Evolutionary conservation across 2,113 vertebrate genomes (phyloP).

Genomic region (Gambusia affinis): DNA sequence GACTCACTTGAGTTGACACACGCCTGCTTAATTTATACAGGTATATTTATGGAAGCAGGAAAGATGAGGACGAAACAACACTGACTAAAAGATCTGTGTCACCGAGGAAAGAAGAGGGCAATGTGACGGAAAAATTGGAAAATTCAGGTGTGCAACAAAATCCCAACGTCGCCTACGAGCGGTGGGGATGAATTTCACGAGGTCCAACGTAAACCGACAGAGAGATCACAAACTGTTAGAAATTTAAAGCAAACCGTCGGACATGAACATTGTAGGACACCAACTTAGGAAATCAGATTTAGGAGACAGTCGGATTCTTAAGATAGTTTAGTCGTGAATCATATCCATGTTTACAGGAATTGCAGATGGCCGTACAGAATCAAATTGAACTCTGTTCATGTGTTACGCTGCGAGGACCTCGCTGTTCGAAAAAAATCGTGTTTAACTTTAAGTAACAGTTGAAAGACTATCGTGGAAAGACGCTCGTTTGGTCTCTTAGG

Average conservation of each 20-base stretch:
- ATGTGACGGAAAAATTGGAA: constrained; percentile 1
- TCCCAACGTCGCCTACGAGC: neutral
- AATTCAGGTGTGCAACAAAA: neutral
- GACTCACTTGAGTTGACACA: constrained; percentile 34
- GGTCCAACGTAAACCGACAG: neutral
- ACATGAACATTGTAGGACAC: neutral
- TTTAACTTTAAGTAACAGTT: neutral
- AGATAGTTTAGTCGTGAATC: neutral
- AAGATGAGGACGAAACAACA: constrained; percentile 20
- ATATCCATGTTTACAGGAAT: neutral
- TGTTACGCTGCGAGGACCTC: neutral
- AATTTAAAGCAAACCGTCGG: neutral
- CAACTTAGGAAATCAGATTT: neutral
- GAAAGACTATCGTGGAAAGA: neutral
- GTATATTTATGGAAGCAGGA: constrained; percentile 18
- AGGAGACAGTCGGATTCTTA: neutral
- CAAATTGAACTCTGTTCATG: neutral
- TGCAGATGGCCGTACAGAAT: neutral
- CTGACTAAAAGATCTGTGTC: constrained; percentile 13
- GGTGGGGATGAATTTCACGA: neutral
- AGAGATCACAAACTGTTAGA: neutral
- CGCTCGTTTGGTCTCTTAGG: neutral
- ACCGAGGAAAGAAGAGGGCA: neutral
- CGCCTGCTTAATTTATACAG: constrained; percentile 3
- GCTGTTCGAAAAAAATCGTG: no score